Percentiles rank a stretch among this genome's conserved stretches.
These are phyloP conservation scores for Cheumatopsyche charites DNA, from an alignment of 1,140 invertebrate genomes.

Conservation along the genomic window DNA sequence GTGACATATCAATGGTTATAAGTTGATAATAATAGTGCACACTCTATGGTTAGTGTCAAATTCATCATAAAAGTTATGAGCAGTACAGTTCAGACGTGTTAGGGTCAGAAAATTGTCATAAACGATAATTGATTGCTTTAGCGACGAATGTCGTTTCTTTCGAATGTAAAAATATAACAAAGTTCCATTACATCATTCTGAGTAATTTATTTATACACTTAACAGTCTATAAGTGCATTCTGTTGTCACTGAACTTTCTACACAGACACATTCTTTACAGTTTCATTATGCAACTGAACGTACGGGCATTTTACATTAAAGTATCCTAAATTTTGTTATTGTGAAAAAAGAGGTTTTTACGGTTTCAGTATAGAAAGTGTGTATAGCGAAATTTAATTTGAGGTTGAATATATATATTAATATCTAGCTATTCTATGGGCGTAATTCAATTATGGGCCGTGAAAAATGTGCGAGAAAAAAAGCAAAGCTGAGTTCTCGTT, in stretches of 20 bases:
- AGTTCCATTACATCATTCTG: no score
- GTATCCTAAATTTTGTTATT: background rate
- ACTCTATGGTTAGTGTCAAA: no score
- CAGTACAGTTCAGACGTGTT: no score
- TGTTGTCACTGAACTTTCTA: conserved; percentile 17
- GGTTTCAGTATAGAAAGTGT: background rate
- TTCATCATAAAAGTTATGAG: no score
- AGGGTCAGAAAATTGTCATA: no score
- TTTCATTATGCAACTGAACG: background rate
- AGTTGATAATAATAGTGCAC: no score
- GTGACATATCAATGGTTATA: no score
- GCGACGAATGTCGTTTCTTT: no score
- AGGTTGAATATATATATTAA: background rate
- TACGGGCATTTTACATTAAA: no score
- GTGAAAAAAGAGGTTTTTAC: background rate
- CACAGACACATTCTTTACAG: background rate
- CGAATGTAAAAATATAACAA: no score
- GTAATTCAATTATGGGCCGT: conserved; percentile 3
- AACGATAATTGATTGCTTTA: no score
- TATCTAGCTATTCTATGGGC: background rate
- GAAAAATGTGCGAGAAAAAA: conserved; percentile 10
- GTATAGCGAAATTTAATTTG: background rate
- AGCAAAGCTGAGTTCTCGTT: background rate
- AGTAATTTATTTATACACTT: no score
- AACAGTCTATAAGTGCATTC: conserved; percentile 1